A percentile compares a stretch with the other conserved stretches of the same genome.
phyloP scores from a whole-genome alignment of 2,888 invertebrate species.

The Stomorhina lunata region DNA sequence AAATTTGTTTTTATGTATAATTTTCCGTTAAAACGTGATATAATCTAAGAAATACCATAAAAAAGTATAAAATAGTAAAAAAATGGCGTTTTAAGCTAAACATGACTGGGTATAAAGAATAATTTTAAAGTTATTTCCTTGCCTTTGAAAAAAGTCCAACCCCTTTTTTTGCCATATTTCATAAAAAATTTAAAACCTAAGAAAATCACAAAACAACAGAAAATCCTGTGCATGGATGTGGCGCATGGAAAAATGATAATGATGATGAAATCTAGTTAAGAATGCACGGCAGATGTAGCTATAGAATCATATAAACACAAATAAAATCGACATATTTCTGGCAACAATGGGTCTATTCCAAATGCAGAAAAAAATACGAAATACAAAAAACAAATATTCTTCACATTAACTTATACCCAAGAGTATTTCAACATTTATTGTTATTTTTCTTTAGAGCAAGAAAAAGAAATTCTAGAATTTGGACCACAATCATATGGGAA shows the following conservation, averaged over 20 bases:
- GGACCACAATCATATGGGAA: constrained; percentile 14
- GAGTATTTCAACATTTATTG: constrained; percentile 20
- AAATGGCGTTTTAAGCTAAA: not conserved
- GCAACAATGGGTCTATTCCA: constrained; percentile 21
- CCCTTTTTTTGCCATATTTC: too few relatives aligned
- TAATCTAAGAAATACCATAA: not conserved
- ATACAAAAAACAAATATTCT: not conserved
- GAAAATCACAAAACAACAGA: not conserved
- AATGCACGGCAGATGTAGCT: constrained; percentile 77
- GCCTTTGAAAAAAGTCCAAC: not conserved
- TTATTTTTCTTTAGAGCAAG: not conserved
- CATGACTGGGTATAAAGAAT: not conserved
- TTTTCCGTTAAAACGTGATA: constrained; percentile 1
- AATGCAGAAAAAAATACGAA: not conserved
- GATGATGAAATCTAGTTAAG: constrained; percentile 69
- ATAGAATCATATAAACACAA: constrained; percentile 77
- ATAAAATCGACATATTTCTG: constrained; percentile 75
- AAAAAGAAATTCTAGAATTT: constrained; percentile 1
- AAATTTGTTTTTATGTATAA: not conserved
- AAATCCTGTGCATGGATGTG: constrained; percentile 2
- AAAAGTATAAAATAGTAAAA: not conserved
- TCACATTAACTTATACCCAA: not conserved
- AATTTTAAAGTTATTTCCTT: not conserved
- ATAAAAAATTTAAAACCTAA: not conserved
- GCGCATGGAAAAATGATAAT: constrained; percentile 16